Percentiles rank a stretch among this genome's conserved stretches.
Conservation (phyloP, 2,113 vertebrate species). For the Protobothrops mucrosquamatus region DNA sequence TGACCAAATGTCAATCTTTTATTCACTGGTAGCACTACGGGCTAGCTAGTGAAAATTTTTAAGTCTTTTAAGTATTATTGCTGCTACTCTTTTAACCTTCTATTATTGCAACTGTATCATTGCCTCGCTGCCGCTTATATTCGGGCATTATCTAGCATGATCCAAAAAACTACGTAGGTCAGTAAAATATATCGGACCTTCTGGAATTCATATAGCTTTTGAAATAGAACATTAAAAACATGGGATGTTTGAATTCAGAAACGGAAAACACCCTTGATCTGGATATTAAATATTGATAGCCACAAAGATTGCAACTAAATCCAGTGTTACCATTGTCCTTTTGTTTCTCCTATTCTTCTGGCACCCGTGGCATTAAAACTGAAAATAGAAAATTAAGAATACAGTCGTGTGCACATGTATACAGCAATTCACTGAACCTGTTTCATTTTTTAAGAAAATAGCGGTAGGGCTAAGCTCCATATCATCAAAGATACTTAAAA, state of each 20-base stretch:
- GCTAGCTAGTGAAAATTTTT: constrained; percentile 65
- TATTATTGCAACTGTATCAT: constrained; percentile 38
- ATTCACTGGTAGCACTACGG: constrained; percentile 66
- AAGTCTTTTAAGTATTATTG: constrained; percentile 66
- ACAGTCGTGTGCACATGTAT: background rate
- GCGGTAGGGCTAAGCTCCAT: background rate
- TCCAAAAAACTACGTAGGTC: constrained; percentile 30
- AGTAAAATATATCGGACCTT: constrained; percentile 27
- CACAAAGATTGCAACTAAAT: background rate
- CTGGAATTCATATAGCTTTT: background rate
- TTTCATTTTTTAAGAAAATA: background rate
- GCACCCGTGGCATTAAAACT: background rate
- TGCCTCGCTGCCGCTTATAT: constrained; percentile 43
- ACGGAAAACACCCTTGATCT: constrained; percentile 17
- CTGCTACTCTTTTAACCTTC: constrained; percentile 57
- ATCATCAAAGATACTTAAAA: background rate
- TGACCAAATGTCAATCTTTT: constrained; percentile 84
- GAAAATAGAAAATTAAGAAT: background rate
- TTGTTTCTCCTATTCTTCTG: constrained; percentile 12
- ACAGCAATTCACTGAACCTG: background rate
- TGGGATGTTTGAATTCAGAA: background rate
- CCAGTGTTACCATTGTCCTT: background rate
- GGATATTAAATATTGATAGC: background rate
- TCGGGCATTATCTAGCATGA: constrained; percentile 38
- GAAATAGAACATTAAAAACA: background rate